Evolutionary conservation across 2,888 invertebrate genomes (phyloP).

Genomic region (Girardia tigrina): DNA sequence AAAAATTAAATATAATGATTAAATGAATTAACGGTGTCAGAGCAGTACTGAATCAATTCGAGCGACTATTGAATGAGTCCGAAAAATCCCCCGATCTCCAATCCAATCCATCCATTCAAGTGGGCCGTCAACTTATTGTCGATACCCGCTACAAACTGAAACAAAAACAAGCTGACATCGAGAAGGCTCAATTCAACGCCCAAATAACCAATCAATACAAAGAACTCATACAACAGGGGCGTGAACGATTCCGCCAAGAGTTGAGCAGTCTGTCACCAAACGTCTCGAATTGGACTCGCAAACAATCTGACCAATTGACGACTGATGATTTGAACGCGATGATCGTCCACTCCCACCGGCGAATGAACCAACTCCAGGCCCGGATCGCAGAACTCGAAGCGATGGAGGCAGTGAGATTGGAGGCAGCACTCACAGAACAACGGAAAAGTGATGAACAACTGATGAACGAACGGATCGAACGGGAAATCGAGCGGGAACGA

Average conservation of each 20-base stretch:
- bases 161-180: background rate
- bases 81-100: background rate
- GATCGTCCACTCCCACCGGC: constrained; percentile 64
- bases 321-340: constrained; percentile 64
- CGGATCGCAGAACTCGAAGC: constrained; percentile 62
- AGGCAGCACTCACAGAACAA: constrained; percentile 58
- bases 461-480: constrained; percentile 55
- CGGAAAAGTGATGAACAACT: constrained; percentile 55
- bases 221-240: background rate
- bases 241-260: background rate
- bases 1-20: no score
- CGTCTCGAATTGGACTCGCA: background rate
- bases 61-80: background rate
- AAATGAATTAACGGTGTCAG: background rate
- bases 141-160: background rate
- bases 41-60: background rate
- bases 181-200: constrained; percentile 14
- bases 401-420: constrained; percentile 52
- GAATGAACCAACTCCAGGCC: constrained; percentile 64
- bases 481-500: constrained; percentile 61
- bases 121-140: background rate
- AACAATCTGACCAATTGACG: constrained; percentile 50
- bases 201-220: constrained; percentile 2
- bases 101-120: background rate
- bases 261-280: background rate